Percentiles rank a stretch among this genome's conserved stretches.
These are phyloP conservation scores for Dasyurus viverrinus DNA, from an alignment of 2,113 vertebrate genomes.

Conservation along the genomic window DNA sequence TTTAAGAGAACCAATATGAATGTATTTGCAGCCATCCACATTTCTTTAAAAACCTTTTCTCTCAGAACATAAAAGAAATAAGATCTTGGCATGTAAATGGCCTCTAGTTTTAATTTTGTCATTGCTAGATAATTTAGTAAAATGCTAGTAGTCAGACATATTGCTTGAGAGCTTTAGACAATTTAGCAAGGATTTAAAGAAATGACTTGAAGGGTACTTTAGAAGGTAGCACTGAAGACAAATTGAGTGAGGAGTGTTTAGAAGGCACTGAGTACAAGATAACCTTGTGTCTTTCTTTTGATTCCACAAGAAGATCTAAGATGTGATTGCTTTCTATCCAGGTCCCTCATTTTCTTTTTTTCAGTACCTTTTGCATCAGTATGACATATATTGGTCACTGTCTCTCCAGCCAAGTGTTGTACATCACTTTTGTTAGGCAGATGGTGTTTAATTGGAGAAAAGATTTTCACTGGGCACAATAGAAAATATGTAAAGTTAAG, in stretches of 20 bases:
- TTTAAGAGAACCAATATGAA: neutral
- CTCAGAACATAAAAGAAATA: neutral
- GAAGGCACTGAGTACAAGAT: neutral
- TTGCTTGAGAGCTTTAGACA: neutral
- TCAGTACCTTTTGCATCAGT: neutral
- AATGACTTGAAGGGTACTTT: neutral
- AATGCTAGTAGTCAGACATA: neutral
- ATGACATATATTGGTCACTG: neutral
- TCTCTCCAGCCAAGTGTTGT: neutral
- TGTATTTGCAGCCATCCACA: slow-evolving; percentile 1
- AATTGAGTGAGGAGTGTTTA: neutral
- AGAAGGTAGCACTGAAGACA: neutral
- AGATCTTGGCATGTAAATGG: neutral
- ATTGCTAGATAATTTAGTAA: neutral
- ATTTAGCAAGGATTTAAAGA: neutral
- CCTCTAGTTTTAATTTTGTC: neutral
- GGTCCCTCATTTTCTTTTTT: neutral
- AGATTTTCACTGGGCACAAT: neutral
- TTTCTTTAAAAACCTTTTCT: neutral
- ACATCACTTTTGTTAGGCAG: neutral
- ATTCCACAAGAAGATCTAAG: neutral
- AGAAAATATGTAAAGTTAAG: neutral
- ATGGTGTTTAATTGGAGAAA: slow-evolving; percentile 10
- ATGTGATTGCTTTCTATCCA: neutral
- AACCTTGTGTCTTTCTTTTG: neutral